Percentiles rank a stretch among this genome's conserved stretches.
These are phyloP conservation scores for Lycopodina hypogea DNA, from an alignment of 37 sponge, comb jelly and placozoan genomes.

Conservation along the genomic window DNA sequence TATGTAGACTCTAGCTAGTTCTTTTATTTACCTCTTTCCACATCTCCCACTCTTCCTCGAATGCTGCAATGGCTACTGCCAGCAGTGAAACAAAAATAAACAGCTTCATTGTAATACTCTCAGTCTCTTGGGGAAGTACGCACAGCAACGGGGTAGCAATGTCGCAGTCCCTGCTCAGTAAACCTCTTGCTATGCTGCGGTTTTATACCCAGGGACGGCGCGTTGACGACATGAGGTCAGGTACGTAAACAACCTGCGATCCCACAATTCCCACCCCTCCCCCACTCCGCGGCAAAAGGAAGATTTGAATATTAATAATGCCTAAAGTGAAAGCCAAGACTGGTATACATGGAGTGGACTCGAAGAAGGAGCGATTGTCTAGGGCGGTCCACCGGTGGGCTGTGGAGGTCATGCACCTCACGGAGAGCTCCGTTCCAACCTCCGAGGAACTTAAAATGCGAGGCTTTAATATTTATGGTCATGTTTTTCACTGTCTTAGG, in stretches of 20 bases:
- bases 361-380: not conserved
- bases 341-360: not conserved
- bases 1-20: too few relatives aligned
- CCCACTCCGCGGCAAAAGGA: too few relatives aligned
- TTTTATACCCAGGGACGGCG: too few relatives aligned
- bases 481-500: too few relatives aligned
- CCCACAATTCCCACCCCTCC: too few relatives aligned
- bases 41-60: conserved; percentile 40
- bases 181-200: too few relatives aligned
- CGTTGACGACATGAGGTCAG: too few relatives aligned
- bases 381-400: not conserved
- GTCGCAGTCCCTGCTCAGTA: too few relatives aligned
- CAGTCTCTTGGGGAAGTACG: too few relatives aligned
- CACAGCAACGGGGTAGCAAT: too few relatives aligned
- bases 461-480: too few relatives aligned
- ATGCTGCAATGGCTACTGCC: conserved; percentile 26
- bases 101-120: conserved; percentile 41
- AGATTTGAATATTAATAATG: not conserved
- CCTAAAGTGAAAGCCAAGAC: not conserved
- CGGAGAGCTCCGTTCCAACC: not conserved
- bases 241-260: too few relatives aligned
- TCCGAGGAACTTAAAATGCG: conserved; percentile 25
- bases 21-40: conserved; percentile 41
- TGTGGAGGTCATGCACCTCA: not conserved
- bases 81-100: conserved; percentile 27